Conservation (phyloP, 2,797 vertebrate genomes). For the Chromobotia macracanthus region DNA sequence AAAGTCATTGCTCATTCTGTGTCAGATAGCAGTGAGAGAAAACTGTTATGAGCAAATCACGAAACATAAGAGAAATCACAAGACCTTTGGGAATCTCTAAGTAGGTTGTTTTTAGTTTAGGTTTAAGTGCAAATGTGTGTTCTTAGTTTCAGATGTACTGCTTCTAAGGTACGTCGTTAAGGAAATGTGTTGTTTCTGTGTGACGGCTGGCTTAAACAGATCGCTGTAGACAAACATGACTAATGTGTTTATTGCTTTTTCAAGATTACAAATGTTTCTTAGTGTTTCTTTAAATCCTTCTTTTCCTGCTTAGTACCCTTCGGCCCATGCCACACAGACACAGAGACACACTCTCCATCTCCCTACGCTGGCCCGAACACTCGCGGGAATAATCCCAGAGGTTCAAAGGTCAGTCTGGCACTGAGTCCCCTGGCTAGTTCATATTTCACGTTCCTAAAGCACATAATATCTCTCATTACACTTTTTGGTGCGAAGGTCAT, state of each 20-base stretch:
- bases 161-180: background rate
- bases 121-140: slow-evolving; percentile 38
- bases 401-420: slow-evolving; percentile 66
- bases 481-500: slow-evolving; percentile 41
- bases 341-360: slow-evolving; percentile 5
- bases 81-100: slow-evolving; percentile 13
- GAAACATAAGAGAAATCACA: background rate
- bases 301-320: background rate
- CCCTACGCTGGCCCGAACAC: slow-evolving; percentile 30
- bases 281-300: slow-evolving; percentile 28
- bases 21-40: background rate
- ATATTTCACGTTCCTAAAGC: slow-evolving; percentile 57
- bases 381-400: slow-evolving; percentile 69
- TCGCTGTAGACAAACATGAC: slow-evolving; percentile 28
- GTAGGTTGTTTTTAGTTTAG: slow-evolving; percentile 19
- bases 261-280: slow-evolving; percentile 33
- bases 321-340: slow-evolving; percentile 19
- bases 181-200: slow-evolving; percentile 1
- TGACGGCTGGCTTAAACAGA: slow-evolving; percentile 9
- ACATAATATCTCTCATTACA: slow-evolving; percentile 66
- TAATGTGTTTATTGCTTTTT: slow-evolving; percentile 49
- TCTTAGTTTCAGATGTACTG: slow-evolving; percentile 33
- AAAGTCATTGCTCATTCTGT: background rate
- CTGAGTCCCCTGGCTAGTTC: slow-evolving; percentile 66
- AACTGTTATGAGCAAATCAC: background rate